These are phyloP conservation scores for Lottia scabra DNA, from an alignment of 2,888 invertebrate species.

Conservation along the genomic window DNA sequence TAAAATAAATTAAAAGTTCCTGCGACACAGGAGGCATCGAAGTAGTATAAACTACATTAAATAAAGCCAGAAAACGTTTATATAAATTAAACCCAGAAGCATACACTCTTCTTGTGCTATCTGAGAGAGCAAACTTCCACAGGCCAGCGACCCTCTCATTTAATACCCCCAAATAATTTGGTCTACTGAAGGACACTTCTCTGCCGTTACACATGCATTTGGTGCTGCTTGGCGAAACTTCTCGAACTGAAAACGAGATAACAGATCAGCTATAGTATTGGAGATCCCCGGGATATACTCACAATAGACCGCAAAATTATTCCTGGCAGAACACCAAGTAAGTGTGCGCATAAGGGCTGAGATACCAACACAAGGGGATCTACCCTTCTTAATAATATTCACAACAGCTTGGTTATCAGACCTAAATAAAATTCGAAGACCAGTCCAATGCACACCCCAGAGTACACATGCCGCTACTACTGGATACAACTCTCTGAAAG, in stretches of 20 bases:
- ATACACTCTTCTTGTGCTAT: not conserved
- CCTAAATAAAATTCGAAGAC: constrained; percentile 23
- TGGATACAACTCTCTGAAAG: too few species aligned
- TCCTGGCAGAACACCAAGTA: not conserved
- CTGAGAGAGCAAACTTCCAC: not conserved
- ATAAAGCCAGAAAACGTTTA: too few species aligned
- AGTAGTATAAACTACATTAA: too few species aligned
- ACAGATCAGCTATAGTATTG: constrained; percentile 18
- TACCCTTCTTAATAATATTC: constrained; percentile 18
- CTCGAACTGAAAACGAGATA: constrained; percentile 25
- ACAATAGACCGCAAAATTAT: constrained; percentile 13
- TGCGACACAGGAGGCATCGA: not conserved
- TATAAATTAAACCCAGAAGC: not conserved
- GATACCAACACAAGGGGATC: constrained; percentile 13
- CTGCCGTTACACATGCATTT: too few species aligned
- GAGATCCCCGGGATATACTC: too few species aligned
- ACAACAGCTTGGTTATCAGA: too few species aligned
- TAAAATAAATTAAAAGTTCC: not conserved
- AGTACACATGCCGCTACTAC: constrained; percentile 24
- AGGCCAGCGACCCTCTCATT: too few species aligned
- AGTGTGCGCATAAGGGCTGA: constrained; percentile 14
- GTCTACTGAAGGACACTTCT: too few species aligned
- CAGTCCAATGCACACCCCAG: constrained; percentile 19
- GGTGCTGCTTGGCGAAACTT: constrained; percentile 20
- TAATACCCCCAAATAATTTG: too few species aligned